These are phyloP conservation scores for Acanthornis magna DNA, from an alignment of 2,797 vertebrate species.

Conservation along the genomic window DNA sequence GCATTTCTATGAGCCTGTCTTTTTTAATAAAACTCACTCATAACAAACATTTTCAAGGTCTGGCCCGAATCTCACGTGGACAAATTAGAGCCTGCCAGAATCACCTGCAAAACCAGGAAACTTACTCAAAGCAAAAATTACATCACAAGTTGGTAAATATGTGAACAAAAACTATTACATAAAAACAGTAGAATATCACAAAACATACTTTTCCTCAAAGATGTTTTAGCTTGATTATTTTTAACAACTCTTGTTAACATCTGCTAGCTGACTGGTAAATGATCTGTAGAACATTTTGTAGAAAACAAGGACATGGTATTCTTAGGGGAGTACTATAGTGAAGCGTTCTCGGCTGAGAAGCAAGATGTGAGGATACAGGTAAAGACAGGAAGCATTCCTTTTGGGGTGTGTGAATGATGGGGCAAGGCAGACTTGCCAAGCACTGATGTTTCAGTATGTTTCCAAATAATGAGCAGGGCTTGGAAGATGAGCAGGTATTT, in stretches of 20 bases:
- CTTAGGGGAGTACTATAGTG: background rate
- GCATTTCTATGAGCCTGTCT: background rate
- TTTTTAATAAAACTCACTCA: background rate
- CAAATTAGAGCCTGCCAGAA: background rate
- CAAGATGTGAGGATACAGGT: background rate
- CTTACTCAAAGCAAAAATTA: background rate
- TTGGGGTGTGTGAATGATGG: background rate
- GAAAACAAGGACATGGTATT: conserved; percentile 8
- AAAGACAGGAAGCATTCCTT: background rate
- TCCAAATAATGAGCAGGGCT: background rate
- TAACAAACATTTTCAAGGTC: background rate
- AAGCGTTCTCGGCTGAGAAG: background rate
- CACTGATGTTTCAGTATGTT: background rate
- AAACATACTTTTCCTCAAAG: background rate
- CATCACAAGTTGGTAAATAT: background rate
- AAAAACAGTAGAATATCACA: background rate
- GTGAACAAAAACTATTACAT: background rate
- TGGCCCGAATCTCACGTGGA: background rate
- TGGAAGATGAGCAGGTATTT: background rate
- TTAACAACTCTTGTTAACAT: background rate
- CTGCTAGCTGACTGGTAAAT: background rate
- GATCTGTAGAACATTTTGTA: background rate
- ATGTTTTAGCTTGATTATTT: conserved; percentile 27
- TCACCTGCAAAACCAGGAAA: background rate
- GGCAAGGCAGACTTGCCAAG: background rate